These are phyloP conservation scores for Labeo calbasu DNA, from an alignment of 2,797 vertebrate species.

Conservation along the genomic window DNA sequence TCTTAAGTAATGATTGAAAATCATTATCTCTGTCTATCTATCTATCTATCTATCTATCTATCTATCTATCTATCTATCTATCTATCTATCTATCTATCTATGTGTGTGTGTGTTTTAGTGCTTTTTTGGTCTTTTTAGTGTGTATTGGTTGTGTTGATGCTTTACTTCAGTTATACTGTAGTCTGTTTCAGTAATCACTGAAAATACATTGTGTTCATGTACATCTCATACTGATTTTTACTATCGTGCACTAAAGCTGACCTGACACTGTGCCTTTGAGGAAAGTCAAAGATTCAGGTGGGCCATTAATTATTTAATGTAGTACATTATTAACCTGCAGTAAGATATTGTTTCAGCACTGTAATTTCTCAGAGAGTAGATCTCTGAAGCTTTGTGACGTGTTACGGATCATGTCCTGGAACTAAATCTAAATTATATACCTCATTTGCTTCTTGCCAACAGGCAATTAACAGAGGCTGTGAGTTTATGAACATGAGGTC, in stretches of 20 bases:
- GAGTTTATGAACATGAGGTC: not conserved
- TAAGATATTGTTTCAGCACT: constrained; percentile 36
- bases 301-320: constrained; percentile 51
- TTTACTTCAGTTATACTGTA: not conserved
- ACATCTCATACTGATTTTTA: not conserved
- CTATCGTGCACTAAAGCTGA: not conserved
- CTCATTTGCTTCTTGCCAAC: constrained; percentile 21
- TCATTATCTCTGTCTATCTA: too few species aligned
- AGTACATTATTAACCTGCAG: constrained; percentile 56
- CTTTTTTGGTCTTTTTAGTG: too few species aligned
- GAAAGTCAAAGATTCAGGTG: constrained; percentile 45
- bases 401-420: constrained; percentile 32
- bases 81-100: too few species aligned
- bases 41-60: too few species aligned
- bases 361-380: not conserved
- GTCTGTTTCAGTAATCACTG: not conserved
- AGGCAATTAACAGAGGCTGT: not conserved
- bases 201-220: too few species aligned
- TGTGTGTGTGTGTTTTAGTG: too few species aligned
- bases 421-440: constrained; percentile 11
- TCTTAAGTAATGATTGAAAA: constrained; percentile 71
- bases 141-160: not conserved
- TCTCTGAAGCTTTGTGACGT: not conserved
- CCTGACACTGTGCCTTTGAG: constrained; percentile 38
- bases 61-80: too few species aligned